Conservation (phyloP, 2,888 invertebrate genomes). For the Amblyteles armatorius region DNA sequence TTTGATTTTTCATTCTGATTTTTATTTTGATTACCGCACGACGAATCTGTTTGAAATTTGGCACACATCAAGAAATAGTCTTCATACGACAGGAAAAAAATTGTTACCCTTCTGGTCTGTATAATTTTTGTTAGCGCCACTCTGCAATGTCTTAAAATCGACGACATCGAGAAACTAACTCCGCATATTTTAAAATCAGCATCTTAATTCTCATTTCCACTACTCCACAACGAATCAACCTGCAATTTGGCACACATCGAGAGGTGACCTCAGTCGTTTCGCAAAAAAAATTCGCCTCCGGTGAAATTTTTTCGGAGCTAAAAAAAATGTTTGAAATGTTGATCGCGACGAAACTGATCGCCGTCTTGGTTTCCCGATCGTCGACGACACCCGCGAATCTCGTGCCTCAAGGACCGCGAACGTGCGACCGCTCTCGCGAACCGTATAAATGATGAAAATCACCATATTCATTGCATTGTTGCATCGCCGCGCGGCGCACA, state of each 20-base stretch:
- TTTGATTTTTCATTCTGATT: background rate
- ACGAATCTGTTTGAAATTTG: background rate
- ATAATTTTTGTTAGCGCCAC: background rate
- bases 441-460: conserved; percentile 81
- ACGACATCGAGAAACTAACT: too few relatives aligned
- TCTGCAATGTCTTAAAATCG: too few relatives aligned
- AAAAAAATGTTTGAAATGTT: background rate
- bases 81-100: background rate
- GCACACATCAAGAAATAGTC: too few relatives aligned
- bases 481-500: conserved; percentile 66
- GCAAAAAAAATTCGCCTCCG: background rate
- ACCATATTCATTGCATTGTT: conserved; percentile 82
- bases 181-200: too few relatives aligned
- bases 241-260: background rate
- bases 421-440: conserved; percentile 70
- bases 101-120: background rate
- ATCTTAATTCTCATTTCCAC: too few relatives aligned
- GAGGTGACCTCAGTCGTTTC: background rate
- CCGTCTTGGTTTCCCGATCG: conserved; percentile 64
- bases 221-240: background rate
- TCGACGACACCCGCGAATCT: conserved; percentile 68
- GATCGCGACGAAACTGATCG: background rate
- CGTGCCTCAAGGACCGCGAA: conserved; percentile 76
- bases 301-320: background rate
- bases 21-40: background rate